A percentile compares a stretch with the other conserved stretches of the same genome.
Evolutionary conservation across 2,113 vertebrate species (phyloP).

Genomic region (Caranx ignobilis): DNA sequence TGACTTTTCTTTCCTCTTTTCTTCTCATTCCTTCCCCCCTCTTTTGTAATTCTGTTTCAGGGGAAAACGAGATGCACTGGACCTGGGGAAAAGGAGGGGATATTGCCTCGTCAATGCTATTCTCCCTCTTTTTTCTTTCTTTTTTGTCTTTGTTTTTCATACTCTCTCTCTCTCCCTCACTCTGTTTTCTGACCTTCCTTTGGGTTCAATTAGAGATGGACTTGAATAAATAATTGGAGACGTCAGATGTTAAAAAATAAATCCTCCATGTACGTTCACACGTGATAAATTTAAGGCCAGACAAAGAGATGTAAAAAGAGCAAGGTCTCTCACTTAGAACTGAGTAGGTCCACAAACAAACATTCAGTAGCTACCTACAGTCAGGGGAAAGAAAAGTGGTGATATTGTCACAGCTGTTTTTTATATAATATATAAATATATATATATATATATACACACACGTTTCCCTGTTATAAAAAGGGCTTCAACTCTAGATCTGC

Average conservation of each 20-base stretch:
- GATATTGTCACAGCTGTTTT: conserved; percentile 19
- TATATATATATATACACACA: too few species aligned
- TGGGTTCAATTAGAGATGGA: conserved; percentile 57
- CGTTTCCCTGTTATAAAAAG: conserved; percentile 64
- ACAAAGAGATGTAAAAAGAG: conserved; percentile 31
- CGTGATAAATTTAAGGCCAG: conserved; percentile 19
- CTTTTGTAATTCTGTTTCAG: conserved; percentile 74
- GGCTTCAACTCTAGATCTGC: conserved; percentile 67
- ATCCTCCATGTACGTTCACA: conserved; percentile 53
- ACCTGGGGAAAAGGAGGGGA: conserved; percentile 75
- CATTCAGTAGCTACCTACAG: conserved; percentile 36
- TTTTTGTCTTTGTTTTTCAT: conserved; percentile 59
- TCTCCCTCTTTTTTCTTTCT: conserved; percentile 57
- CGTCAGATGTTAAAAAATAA: conserved; percentile 38
- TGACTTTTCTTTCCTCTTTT: conserved; percentile 29
- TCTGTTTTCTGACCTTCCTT: conserved; percentile 49
- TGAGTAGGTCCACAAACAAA: conserved; percentile 28
- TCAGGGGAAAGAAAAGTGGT: conserved; percentile 33
- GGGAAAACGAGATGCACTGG: conserved; percentile 78
- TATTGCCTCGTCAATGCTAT: conserved; percentile 77
- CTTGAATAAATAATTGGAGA: conserved; percentile 65
- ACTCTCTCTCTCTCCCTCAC: conserved; percentile 45
- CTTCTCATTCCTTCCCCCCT: conserved; percentile 11
- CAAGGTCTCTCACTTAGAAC: conserved; percentile 36
- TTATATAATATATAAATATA: background rate